These are phyloP conservation scores for Adelosebastes latens DNA, from an alignment of 2,797 vertebrate genomes.

Conservation along the genomic window DNA sequence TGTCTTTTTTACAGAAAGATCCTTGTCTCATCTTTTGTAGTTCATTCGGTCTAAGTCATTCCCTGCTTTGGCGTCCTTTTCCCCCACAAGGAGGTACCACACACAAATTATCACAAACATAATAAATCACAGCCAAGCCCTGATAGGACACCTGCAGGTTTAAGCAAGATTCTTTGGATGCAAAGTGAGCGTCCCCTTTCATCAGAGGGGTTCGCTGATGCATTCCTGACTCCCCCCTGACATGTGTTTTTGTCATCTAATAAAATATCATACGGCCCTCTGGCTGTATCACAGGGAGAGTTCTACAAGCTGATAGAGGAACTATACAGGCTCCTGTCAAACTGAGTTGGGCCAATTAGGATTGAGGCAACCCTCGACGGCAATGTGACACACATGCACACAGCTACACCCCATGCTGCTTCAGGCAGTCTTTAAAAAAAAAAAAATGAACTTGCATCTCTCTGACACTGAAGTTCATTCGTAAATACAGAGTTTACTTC, in stretches of 20 bases:
- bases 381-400: background rate
- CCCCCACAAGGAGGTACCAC: background rate
- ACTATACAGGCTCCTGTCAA: background rate
- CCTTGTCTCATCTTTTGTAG: background rate
- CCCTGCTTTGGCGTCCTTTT: background rate
- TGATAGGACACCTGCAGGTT: background rate
- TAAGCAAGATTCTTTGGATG: background rate
- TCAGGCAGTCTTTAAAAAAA: background rate
- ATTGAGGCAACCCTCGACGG: background rate
- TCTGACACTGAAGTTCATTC: background rate
- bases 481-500: too few species aligned
- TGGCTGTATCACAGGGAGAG: background rate
- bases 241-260: too few species aligned
- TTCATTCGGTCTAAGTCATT: background rate
- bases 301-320: background rate
- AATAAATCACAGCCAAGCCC: background rate
- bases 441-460: background rate
- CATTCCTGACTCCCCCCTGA: background rate
- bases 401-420: background rate
- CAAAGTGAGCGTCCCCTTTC: background rate
- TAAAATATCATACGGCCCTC: background rate
- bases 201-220: background rate
- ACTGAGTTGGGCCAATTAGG: background rate
- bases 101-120: background rate
- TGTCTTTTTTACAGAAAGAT: background rate